phyloP scores from a whole-genome alignment of 1,140 invertebrate genomes.

The Cepaea nemoralis region DNA sequence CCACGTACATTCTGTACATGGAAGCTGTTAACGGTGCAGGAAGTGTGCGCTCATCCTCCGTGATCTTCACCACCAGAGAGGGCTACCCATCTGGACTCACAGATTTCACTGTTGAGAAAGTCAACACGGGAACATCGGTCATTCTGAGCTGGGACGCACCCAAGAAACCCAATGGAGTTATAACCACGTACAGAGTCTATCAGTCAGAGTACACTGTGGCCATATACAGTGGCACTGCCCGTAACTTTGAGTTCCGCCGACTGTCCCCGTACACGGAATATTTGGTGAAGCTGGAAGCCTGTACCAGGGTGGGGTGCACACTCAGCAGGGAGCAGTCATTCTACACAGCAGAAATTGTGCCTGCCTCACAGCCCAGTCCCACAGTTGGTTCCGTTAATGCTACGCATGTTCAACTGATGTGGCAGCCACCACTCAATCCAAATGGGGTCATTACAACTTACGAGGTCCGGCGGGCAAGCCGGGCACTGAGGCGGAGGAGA shows the following conservation, averaged over 20 bases:
- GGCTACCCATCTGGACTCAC: slow-evolving; percentile 63
- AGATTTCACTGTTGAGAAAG: slow-evolving; percentile 62
- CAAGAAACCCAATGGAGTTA: slow-evolving; percentile 59
- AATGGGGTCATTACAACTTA: slow-evolving; percentile 65
- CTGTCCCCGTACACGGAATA: slow-evolving; percentile 68
- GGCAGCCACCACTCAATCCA: slow-evolving; percentile 61
- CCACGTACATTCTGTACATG: slow-evolving; percentile 60
- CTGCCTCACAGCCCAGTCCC: slow-evolving; percentile 59
- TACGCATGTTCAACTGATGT: slow-evolving; percentile 55
- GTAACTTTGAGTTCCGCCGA: slow-evolving; percentile 64
- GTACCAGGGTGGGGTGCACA: slow-evolving; percentile 67
- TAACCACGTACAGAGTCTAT: slow-evolving; percentile 62
- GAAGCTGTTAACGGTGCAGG: slow-evolving; percentile 63
- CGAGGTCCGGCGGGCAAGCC: slow-evolving; percentile 56
- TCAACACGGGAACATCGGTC: slow-evolving; percentile 58
- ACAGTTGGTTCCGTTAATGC: slow-evolving; percentile 53
- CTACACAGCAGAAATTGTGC: slow-evolving; percentile 65
- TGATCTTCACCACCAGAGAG: slow-evolving; percentile 58
- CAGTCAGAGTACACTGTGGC: slow-evolving; percentile 54
- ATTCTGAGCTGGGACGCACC: slow-evolving; percentile 67
- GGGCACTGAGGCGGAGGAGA: slow-evolving; percentile 33
- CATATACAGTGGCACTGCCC: slow-evolving; percentile 61
- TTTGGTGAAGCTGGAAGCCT: slow-evolving; percentile 66
- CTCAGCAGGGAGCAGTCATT: slow-evolving; percentile 57
- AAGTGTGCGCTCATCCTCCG: slow-evolving; percentile 51